These are phyloP conservation scores for Mugil cephalus DNA, from an alignment of 2,113 vertebrate species.

Conservation along the genomic window DNA sequence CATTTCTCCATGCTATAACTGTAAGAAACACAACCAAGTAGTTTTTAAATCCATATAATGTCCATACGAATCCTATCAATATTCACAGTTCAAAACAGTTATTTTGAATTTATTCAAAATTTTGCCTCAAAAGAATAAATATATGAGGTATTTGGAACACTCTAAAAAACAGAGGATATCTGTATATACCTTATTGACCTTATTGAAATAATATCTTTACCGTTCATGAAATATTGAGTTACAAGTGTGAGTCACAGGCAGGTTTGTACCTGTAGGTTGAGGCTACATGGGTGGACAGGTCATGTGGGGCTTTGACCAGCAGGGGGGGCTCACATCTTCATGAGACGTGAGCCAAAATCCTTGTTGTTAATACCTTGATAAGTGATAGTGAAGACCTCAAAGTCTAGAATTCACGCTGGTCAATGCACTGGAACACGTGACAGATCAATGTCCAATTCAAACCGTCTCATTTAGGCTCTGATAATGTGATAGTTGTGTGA, in stretches of 20 bases:
- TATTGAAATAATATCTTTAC: not conserved
- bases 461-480: too few species aligned
- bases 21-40: too few species aligned
- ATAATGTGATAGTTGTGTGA: too few species aligned
- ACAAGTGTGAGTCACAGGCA: not conserved
- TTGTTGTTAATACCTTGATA: constrained; percentile 21
- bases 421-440: not conserved
- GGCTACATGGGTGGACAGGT: not conserved
- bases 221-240: constrained; percentile 6
- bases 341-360: constrained; percentile 12
- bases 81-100: too few species aligned
- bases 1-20: too few species aligned
- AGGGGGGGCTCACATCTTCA: constrained; percentile 57
- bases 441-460: not conserved
- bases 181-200: not conserved
- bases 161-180: not conserved
- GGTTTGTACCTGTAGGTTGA: not conserved
- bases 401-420: constrained; percentile 22
- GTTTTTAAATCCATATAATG: too few species aligned
- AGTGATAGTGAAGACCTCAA: constrained; percentile 20
- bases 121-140: too few species aligned
- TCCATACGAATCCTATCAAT: too few species aligned
- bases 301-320: constrained; percentile 54
- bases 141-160: not conserved
- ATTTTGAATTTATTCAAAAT: too few species aligned